phyloP scores from a whole-genome alignment of 2,113 vertebrate species.

The Bujurquina vittata region DNA sequence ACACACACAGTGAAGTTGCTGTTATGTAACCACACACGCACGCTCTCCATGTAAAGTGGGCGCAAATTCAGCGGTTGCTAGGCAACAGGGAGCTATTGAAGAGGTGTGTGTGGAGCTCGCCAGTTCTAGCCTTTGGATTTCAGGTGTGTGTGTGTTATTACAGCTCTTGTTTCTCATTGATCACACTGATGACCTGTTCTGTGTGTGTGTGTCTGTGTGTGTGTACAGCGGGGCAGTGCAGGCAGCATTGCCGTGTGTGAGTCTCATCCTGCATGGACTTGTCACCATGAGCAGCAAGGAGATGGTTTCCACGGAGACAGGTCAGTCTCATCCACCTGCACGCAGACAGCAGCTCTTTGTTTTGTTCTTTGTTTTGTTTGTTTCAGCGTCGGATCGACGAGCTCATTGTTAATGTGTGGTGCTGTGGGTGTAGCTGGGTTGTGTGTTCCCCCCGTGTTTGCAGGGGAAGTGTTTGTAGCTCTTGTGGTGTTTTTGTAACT shows the following conservation, averaged over 20 bases:
- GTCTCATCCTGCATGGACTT: constrained; percentile 64
- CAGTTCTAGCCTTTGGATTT: not conserved
- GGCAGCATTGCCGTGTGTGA: constrained; percentile 57
- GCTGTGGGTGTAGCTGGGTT: not conserved
- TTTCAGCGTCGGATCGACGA: not conserved
- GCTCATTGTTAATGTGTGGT: not conserved
- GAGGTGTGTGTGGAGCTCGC: not conserved
- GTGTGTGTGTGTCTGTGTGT: constrained; percentile 13
- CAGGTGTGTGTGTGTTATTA: not conserved
- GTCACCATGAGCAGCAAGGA: constrained; percentile 88
- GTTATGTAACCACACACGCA: constrained; percentile 16
- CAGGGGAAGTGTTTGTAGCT: not conserved
- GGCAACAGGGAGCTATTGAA: constrained; percentile 45
- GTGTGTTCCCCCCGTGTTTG: not conserved
- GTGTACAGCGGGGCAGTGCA: constrained; percentile 39
- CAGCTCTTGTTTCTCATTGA: not conserved
- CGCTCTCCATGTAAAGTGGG: constrained; percentile 14
- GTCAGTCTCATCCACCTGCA: constrained; percentile 70
- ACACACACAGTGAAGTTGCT: not conserved
- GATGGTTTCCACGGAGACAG: constrained; percentile 83
- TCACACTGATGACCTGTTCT: constrained; percentile 2
- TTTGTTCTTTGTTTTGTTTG: not conserved
- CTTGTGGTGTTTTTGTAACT: no score
- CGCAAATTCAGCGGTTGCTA: constrained; percentile 56
- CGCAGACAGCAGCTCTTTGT: not conserved